Evolutionary conservation across 1,140 invertebrate genomes (phyloP).

Genomic region (Pollicipes pollicipes): DNA sequence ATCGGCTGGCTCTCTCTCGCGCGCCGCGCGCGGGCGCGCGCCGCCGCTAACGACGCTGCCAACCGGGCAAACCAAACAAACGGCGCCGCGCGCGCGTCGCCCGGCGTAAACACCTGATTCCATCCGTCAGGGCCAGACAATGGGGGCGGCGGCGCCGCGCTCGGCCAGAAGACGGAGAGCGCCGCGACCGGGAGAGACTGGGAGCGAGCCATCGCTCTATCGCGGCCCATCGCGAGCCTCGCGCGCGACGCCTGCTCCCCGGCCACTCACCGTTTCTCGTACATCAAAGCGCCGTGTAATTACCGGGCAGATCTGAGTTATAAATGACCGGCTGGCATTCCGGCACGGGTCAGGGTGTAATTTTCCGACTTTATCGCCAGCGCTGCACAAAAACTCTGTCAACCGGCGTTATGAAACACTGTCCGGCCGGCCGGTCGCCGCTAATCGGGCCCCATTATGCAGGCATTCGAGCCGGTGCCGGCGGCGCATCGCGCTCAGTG

Average conservation of each 20-base stretch:
- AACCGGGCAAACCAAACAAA: background rate
- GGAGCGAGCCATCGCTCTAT: too few species aligned
- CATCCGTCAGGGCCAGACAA: background rate
- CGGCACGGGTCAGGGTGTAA: background rate
- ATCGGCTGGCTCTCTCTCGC: background rate
- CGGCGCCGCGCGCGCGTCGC: too few species aligned
- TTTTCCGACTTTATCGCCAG: background rate
- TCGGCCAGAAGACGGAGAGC: background rate
- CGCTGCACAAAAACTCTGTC: background rate
- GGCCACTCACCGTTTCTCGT: background rate
- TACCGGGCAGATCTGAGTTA: background rate
- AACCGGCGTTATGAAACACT: background rate
- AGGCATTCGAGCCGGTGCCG: background rate
- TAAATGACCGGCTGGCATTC: background rate
- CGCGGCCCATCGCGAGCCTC: too few species aligned
- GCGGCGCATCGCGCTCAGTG: background rate
- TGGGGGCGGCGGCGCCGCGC: too few species aligned
- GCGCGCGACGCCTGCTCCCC: too few species aligned
- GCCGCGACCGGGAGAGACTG: too few species aligned
- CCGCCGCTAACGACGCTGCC: background rate
- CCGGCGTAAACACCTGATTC: background rate
- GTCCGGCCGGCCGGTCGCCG: too few species aligned
- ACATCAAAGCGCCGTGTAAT: background rate
- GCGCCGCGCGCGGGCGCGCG: too few species aligned
- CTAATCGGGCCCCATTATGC: background rate